Conservation (phyloP, 2,888 invertebrate species). For the Sesamia inferens region DNA sequence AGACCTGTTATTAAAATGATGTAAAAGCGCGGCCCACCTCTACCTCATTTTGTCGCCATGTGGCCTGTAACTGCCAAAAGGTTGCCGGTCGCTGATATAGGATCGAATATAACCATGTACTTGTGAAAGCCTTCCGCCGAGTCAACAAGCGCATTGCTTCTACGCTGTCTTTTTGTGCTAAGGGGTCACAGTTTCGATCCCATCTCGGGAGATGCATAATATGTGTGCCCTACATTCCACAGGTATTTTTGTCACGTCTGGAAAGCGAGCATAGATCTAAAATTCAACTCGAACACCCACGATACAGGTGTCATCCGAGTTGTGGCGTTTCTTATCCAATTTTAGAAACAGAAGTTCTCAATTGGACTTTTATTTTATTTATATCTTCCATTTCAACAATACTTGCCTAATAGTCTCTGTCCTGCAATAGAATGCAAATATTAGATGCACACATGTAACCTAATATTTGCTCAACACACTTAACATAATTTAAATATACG, state of each 20-base stretch:
- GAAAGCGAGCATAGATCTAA: conserved; percentile 12
- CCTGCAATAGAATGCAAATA: neutral
- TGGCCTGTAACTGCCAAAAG: no score
- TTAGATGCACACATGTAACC: neutral
- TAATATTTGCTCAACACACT: neutral
- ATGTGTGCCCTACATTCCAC: conserved; percentile 28
- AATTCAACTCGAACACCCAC: conserved; percentile 6
- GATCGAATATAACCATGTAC: neutral
- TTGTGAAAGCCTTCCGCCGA: neutral
- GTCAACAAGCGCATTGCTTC: neutral
- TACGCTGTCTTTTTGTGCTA: conserved; percentile 9
- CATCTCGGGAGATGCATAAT: neutral
- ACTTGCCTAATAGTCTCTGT: neutral
- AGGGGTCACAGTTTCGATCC: conserved; percentile 13
- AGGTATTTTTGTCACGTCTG: conserved; percentile 45
- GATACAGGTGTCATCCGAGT: neutral
- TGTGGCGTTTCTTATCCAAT: neutral
- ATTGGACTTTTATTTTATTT: neutral
- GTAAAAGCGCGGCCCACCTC: no score
- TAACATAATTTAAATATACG: no score
- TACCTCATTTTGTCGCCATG: no score
- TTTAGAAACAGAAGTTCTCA: neutral
- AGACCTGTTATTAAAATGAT: no score
- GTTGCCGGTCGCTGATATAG: no score
- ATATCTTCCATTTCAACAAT: neutral